Evolutionary conservation across 2,888 invertebrate species (phyloP).

Genomic region (Beris chalybata): DNA sequence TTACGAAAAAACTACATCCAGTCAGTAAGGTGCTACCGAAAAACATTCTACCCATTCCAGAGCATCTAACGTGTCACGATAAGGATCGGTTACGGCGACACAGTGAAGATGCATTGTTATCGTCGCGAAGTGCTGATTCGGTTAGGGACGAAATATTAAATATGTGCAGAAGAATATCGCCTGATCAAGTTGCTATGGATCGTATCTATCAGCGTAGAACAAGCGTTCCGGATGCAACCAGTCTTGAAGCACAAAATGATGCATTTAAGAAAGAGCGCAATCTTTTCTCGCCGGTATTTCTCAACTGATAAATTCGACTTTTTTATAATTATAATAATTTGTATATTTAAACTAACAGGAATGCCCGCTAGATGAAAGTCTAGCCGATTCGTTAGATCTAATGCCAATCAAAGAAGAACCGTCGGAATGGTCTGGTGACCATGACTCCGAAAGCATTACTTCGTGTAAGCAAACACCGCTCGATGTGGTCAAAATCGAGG

Average conservation of each 20-base stretch:
- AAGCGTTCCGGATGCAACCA: slow-evolving; percentile 7
- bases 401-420: slow-evolving; percentile 64
- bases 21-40: background rate
- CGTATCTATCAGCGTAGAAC: background rate
- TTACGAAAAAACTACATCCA: slow-evolving; percentile 11
- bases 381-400: slow-evolving; percentile 40
- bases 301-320: background rate
- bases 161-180: slow-evolving; percentile 17
- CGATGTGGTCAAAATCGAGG: slow-evolving; percentile 34
- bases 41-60: slow-evolving; percentile 9
- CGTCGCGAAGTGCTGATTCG: slow-evolving; percentile 8
- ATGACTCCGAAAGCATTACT: slow-evolving; percentile 25
- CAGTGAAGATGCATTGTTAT: slow-evolving; percentile 30
- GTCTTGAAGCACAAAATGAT: background rate
- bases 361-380: slow-evolving; percentile 26
- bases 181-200: slow-evolving; percentile 6
- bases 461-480: slow-evolving; percentile 20
- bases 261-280: slow-evolving; percentile 11
- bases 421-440: slow-evolving; percentile 65
- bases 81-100: slow-evolving; percentile 28
- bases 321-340: background rate
- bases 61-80: slow-evolving; percentile 16
- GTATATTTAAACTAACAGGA: slow-evolving; percentile 18
- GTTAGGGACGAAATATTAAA: slow-evolving; percentile 19
- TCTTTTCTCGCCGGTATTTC: slow-evolving; percentile 5